Base-by-base conservation (phyloP, 2,113 vertebrate genomes). In the Melanostigma gelatinosum region DNA sequence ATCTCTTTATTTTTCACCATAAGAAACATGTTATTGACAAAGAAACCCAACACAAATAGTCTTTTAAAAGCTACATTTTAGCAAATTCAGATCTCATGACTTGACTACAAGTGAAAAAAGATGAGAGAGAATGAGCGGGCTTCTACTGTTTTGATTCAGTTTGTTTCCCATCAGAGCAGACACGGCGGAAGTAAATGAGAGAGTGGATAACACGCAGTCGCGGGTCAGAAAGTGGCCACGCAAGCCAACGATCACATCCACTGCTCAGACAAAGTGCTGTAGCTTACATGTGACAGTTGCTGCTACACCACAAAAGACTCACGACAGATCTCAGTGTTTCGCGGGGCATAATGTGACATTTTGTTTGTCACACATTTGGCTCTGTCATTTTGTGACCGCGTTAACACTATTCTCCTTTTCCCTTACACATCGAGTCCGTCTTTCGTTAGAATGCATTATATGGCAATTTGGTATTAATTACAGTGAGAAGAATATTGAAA, bases 341-440 rank as follows among this genome's bases (percentile, higher is more conserved):
- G 22, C 82, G 6, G 85, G 83, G 85, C 89, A 88, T 85, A 75
- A 75, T 90, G 89, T 91, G 89, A 93, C 91, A 92, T 91, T 93
- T 90, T 90, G 89, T 91, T 90, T 85, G 82, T 91, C 88, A 90
- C 92, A 87, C 82, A 2, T 84, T 90, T 27, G 40, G 48, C 80
- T 84, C 85, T 82, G 83, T 90, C 88, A 89, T 92, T 91, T 89
- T 85, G 74, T 80, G 88, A 88, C 81, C 13, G 63, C 13, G 52
- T 89, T 90, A 82, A 83, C 84, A 80, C 87, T 74, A 3, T 38
- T 72, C 83, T 76, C 11, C 76, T 85, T 80, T 75, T 61, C 15
- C 71, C 5, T 85, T 60, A 20, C 71, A 72, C 68, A 15, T 46
- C 60, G 42, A 81, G 62, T 50, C 79, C 7, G 22, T 24, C 55